Conservation (phyloP, 2,797 vertebrate species). For the Crenuchus spilurus region DNA sequence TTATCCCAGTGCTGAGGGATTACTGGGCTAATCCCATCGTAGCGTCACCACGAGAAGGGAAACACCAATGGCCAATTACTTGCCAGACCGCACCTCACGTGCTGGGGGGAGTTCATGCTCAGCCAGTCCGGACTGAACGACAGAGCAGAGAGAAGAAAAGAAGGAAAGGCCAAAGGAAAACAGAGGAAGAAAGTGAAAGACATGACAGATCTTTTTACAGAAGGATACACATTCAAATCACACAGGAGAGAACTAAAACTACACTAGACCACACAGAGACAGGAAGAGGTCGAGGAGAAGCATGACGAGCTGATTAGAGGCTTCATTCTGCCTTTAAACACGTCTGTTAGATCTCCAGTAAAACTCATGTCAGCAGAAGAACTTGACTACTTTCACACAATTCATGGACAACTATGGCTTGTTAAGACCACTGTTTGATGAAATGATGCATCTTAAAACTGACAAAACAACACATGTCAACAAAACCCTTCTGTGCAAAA, state of each 20-base stretch:
- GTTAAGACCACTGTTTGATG: not conserved
- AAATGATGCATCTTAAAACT: not conserved
- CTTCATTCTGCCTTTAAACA: not conserved
- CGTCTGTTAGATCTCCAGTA: not conserved
- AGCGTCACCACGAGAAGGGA: constrained; percentile 68
- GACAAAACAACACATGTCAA: not conserved
- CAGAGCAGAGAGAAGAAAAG: constrained; percentile 57
- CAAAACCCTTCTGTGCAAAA: not conserved
- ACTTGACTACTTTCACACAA: too few relatives aligned
- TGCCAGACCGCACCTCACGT: constrained; percentile 84
- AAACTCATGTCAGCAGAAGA: too few relatives aligned
- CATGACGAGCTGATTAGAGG: not conserved
- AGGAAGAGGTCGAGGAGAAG: not conserved
- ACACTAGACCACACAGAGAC: not conserved
- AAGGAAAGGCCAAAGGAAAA: constrained; percentile 57
- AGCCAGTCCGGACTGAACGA: constrained; percentile 74
- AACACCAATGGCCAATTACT: constrained; percentile 79
- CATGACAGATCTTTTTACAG: constrained; percentile 17
- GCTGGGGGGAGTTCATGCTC: constrained; percentile 76
- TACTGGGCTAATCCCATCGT: constrained; percentile 77
- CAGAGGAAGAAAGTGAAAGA: constrained; percentile 52
- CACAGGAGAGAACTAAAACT: constrained; percentile 11
- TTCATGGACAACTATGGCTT: not conserved
- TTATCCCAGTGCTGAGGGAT: constrained; percentile 64
- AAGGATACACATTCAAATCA: constrained; percentile 8